These are phyloP conservation scores for Mola mola DNA, from an alignment of 2,113 vertebrate genomes.

Conservation along the genomic window DNA sequence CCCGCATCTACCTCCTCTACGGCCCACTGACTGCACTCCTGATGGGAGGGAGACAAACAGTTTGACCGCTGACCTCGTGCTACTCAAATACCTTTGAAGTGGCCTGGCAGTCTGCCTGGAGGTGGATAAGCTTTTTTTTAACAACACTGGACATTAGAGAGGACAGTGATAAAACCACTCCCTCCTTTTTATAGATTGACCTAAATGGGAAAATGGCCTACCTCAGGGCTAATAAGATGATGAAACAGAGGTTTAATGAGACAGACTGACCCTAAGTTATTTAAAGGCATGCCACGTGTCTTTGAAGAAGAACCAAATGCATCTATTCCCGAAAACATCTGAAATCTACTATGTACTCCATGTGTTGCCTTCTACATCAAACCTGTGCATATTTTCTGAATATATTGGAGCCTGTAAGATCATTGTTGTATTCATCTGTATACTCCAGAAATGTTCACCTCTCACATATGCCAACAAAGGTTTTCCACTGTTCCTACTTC, in stretches of 20 bases:
- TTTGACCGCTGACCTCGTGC: slow-evolving; percentile 51
- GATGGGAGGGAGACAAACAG: slow-evolving; percentile 45
- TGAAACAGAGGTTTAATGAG: slow-evolving; percentile 39
- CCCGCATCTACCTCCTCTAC: slow-evolving; percentile 44
- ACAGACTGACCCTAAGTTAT: too few relatives aligned
- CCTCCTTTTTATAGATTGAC: slow-evolving; percentile 46
- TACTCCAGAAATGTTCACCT: too few relatives aligned
- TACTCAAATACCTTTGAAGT: slow-evolving; percentile 60
- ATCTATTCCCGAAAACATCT: too few relatives aligned
- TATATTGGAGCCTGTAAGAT: too few relatives aligned
- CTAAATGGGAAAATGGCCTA: slow-evolving; percentile 38
- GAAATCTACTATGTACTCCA: too few relatives aligned
- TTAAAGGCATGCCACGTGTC: too few relatives aligned
- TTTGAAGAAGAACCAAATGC: too few relatives aligned
- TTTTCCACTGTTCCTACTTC: too few relatives aligned
- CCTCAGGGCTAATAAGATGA: slow-evolving; percentile 37
- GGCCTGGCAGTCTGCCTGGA: slow-evolving; percentile 31
- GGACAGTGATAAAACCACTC: slow-evolving; percentile 30
- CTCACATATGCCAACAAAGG: too few relatives aligned
- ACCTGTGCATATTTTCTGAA: too few relatives aligned
- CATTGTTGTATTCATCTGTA: too few relatives aligned
- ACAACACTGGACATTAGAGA: slow-evolving; percentile 41
- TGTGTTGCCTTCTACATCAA: too few relatives aligned
- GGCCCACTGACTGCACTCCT: slow-evolving; percentile 35
- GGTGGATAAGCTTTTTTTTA: slow-evolving; percentile 33